Conservation (phyloP, 2,888 invertebrate species). For the Dione juno region DNA sequence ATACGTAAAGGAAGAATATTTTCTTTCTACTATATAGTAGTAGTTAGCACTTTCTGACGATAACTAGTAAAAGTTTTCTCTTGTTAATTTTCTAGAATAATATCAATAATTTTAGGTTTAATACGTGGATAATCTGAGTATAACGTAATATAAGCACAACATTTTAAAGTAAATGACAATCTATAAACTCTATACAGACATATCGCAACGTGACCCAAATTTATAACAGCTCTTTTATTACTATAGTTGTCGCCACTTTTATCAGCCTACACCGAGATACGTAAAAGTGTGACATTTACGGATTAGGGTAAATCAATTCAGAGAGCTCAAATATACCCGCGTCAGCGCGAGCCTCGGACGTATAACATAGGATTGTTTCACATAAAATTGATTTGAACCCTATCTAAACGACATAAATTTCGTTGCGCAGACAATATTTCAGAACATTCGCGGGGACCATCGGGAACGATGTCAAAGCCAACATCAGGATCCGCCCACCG, state of each 20-base stretch:
- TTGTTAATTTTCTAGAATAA: not conserved
- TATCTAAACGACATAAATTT: constrained; percentile 68
- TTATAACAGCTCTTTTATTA: constrained; percentile 11
- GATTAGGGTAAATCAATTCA: constrained; percentile 78
- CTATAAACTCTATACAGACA: constrained; percentile 1
- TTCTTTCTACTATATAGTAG: constrained; percentile 16
- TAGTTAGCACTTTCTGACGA: constrained; percentile 11
- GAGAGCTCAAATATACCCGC: constrained; percentile 71
- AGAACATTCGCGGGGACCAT: constrained; percentile 51
- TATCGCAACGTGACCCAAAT: constrained; percentile 22
- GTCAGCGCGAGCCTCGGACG: constrained; percentile 59
- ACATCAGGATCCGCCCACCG: constrained; percentile 64
- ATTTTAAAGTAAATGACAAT: not conserved
- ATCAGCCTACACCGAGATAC: constrained; percentile 50
- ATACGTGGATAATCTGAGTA: not conserved
- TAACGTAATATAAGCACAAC: not conserved
- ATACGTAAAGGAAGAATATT: constrained; percentile 29
- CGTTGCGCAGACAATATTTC: constrained; percentile 61
- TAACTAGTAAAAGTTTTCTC: not conserved
- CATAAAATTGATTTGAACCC: constrained; percentile 70
- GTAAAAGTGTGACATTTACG: constrained; percentile 72
- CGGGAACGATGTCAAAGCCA: constrained; percentile 69
- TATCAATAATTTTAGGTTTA: not conserved
- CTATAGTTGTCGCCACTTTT: constrained; percentile 32
- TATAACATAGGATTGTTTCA: constrained; percentile 63